Conservation (phyloP, 2,888 invertebrate genomes). For the Lottia gigantea region DNA sequence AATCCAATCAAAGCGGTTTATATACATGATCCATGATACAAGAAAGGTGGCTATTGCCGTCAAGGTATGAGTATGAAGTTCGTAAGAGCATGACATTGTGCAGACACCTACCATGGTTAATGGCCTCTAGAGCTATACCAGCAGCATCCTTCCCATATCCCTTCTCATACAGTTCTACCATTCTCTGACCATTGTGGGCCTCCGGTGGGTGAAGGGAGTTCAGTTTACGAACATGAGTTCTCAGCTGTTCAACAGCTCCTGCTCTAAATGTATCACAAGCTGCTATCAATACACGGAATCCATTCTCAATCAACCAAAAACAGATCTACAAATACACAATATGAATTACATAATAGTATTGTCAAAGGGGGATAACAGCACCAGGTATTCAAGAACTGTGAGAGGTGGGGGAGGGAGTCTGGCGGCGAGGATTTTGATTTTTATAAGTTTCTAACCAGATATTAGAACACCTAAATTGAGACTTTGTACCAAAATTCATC, state of each 20-base stretch:
- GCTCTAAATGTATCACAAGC: conserved; percentile 99
- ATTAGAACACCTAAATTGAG: too few relatives aligned
- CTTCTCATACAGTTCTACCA: conserved; percentile 97
- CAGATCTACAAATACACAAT: conserved; percentile 77
- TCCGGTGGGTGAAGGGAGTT: conserved; percentile 91
- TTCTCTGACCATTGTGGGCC: conserved; percentile 76
- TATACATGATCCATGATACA: too few relatives aligned
- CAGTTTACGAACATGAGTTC: conserved; percentile 92
- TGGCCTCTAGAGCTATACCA: conserved; percentile 97
- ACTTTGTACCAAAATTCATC: too few relatives aligned
- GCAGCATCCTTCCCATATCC: conserved; percentile 99
- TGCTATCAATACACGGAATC: conserved; percentile 93
- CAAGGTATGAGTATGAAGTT: too few relatives aligned
- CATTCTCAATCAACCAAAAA: conserved; percentile 99
- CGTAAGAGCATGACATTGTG: too few relatives aligned
- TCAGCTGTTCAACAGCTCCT: conserved; percentile 97
- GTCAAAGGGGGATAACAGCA: too few relatives aligned
- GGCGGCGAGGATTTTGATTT: too few relatives aligned
- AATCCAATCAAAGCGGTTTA: too few relatives aligned
- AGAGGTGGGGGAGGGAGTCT: too few relatives aligned
- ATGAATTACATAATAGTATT: conserved; percentile 47
- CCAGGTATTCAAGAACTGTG: too few relatives aligned
- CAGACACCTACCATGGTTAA: conserved; percentile 77
- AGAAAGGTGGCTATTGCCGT: too few relatives aligned
- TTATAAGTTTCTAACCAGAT: too few relatives aligned